Conservation (phyloP, 2,888 invertebrate genomes). For the Clistopyga incitator region DNA sequence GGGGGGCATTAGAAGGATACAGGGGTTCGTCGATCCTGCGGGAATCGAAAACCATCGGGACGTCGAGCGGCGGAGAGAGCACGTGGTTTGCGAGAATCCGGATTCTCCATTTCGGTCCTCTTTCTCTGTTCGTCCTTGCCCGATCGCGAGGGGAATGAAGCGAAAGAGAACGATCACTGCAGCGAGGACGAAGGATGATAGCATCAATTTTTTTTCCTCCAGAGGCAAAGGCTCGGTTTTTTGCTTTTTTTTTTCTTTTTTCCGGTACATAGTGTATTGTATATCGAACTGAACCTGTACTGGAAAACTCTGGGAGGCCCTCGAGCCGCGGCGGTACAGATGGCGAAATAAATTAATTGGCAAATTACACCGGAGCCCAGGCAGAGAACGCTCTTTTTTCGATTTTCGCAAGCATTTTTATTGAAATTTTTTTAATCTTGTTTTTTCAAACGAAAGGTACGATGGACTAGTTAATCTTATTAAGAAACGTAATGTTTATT, state of each 20-base stretch:
- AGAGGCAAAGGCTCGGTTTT: background rate
- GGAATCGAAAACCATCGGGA: constrained; percentile 72
- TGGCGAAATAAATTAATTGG: constrained; percentile 71
- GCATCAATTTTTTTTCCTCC: constrained; percentile 64
- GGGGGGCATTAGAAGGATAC: constrained; percentile 7
- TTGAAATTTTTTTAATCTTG: too few species aligned
- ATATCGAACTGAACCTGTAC: constrained; percentile 15
- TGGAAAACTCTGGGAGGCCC: background rate
- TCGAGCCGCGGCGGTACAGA: constrained; percentile 53
- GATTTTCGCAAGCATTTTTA: too few species aligned
- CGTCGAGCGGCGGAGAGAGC: constrained; percentile 54
- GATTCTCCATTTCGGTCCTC: constrained; percentile 32
- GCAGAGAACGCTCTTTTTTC: background rate
- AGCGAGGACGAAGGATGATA: constrained; percentile 40
- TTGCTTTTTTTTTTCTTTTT: background rate
- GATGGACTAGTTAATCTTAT: too few species aligned
- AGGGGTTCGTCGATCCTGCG: constrained; percentile 67
- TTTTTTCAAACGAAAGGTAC: too few species aligned
- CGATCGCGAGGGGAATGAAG: background rate
- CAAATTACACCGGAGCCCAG: constrained; percentile 64
- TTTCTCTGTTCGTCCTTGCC: background rate
- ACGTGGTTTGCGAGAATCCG: constrained; percentile 25
- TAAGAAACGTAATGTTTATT: too few species aligned
- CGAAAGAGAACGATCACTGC: background rate
- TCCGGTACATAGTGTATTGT: background rate